These are phyloP conservation scores for Microplitis deprimator DNA, from an alignment of 2,888 invertebrate species.

Conservation along the genomic window DNA sequence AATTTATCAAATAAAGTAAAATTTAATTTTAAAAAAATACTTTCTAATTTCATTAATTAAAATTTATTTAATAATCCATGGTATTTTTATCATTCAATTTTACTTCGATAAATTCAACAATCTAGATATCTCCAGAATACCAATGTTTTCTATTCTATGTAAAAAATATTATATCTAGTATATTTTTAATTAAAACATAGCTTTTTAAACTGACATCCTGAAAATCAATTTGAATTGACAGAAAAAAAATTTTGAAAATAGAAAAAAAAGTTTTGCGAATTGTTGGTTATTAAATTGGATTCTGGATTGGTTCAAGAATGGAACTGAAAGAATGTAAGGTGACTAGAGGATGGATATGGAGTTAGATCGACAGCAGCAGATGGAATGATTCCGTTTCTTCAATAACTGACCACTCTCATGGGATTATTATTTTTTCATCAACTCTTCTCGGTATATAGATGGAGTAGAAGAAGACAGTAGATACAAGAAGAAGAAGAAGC, in stretches of 20 bases:
- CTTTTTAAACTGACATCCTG: constrained; percentile 4
- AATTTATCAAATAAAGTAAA: too few species aligned
- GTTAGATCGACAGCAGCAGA: constrained; percentile 46
- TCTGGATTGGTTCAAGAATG: constrained; percentile 4
- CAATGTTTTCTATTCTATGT: background rate
- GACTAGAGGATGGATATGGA: constrained; percentile 20
- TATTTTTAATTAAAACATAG: background rate
- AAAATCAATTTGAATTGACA: background rate
- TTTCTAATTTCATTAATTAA: background rate
- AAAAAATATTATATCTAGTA: background rate
- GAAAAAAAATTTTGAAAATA: background rate
- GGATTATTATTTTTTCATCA: constrained; percentile 72
- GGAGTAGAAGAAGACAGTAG: constrained; percentile 15
- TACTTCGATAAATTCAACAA: background rate
- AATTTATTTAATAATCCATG: background rate
- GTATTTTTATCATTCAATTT: background rate
- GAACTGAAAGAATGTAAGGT: constrained; percentile 21
- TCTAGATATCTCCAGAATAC: background rate
- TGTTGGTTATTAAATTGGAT: constrained; percentile 21
- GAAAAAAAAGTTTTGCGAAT: constrained; percentile 3
- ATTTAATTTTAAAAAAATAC: background rate
- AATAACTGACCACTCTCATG: constrained; percentile 66
- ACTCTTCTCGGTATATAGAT: constrained; percentile 46
- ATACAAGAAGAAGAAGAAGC: background rate
- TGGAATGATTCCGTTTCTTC: constrained; percentile 61